A percentile compares a stretch with the other conserved stretches of the same genome.
Evolutionary conservation across 1,140 invertebrate genomes (phyloP).

Genomic region (Propsilocerus akamusi): DNA sequence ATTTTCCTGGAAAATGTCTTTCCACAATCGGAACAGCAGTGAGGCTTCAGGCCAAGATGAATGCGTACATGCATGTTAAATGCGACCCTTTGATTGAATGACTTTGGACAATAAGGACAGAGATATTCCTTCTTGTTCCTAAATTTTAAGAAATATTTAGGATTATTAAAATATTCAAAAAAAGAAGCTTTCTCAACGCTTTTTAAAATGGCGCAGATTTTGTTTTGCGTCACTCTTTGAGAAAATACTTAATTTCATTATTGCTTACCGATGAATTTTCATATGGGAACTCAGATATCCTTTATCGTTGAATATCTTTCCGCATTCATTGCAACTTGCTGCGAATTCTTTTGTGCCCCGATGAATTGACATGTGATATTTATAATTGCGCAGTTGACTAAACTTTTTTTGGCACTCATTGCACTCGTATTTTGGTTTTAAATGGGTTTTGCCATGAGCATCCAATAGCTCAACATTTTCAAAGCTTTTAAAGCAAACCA

Average conservation of each 20-base stretch:
- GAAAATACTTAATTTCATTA: conserved; percentile 6
- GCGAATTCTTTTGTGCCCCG: conserved; percentile 56
- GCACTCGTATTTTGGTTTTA: conserved; percentile 50
- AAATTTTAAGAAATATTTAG: conserved; percentile 9
- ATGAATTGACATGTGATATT: conserved; percentile 55
- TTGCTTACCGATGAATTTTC: conserved; percentile 46
- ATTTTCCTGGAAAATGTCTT: conserved; percentile 13
- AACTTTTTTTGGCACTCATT: conserved; percentile 59
- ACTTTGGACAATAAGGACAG: conserved; percentile 51
- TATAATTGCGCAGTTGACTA: conserved; percentile 55
- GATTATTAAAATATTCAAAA: background rate
- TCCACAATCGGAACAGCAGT: conserved; percentile 22
- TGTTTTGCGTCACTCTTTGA: too few relatives aligned
- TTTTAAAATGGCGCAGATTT: background rate
- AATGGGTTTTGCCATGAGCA: conserved; percentile 22
- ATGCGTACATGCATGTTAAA: conserved; percentile 60
- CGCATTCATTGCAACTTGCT: conserved; percentile 51
- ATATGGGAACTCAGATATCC: conserved; percentile 60
- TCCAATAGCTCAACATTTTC: conserved; percentile 21
- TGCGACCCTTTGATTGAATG: conserved; percentile 61
- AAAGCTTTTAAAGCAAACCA: conserved; percentile 22
- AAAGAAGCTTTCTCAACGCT: background rate
- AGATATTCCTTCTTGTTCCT: conserved; percentile 53
- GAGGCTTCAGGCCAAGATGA: conserved; percentile 17
- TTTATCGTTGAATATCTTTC: conserved; percentile 57